phyloP scores from a whole-genome alignment of 1,140 invertebrate species.

The Panagrolaimus sp. region DNA sequence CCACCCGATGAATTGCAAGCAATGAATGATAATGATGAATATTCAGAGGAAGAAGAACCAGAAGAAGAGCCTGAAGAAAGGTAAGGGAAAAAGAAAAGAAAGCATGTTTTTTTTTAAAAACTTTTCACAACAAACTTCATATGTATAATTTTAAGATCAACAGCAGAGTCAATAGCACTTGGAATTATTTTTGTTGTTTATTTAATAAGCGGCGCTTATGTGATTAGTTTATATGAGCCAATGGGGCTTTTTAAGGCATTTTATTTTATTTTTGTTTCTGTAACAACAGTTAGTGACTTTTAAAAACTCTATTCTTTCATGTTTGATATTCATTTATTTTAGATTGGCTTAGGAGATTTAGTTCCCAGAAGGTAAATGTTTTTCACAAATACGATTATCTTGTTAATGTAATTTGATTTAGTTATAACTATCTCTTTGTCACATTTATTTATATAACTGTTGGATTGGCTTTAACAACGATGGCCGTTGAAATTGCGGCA shows the following conservation, averaged over 20 bases:
- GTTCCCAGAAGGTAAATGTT: slow-evolving; percentile 31
- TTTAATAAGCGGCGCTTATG: slow-evolving; percentile 36
- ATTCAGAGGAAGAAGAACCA: slow-evolving; percentile 8
- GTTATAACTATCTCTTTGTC: slow-evolving; percentile 35
- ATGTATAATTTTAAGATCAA: slow-evolving; percentile 7
- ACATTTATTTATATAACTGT: slow-evolving; percentile 50
- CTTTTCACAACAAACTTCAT: background rate
- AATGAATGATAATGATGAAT: slow-evolving; percentile 8
- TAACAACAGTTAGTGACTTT: too few species aligned
- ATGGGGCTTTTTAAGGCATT: slow-evolving; percentile 52
- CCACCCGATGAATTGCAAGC: background rate
- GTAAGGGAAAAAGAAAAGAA: background rate
- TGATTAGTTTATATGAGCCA: slow-evolving; percentile 45
- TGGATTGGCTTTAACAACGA: slow-evolving; percentile 51
- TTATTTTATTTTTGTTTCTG: slow-evolving; percentile 51
- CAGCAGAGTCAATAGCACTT: slow-evolving; percentile 28
- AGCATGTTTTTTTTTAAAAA: background rate
- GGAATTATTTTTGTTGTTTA: slow-evolving; percentile 42
- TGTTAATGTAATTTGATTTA: background rate
- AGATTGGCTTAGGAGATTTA: slow-evolving; percentile 52
- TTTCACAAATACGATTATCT: background rate
- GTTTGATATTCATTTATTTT: too few species aligned
- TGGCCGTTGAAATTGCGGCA: slow-evolving; percentile 52
- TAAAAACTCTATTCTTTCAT: too few species aligned
- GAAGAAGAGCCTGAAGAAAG: background rate